These are phyloP conservation scores for Ornithoptera alexandrae DNA, from an alignment of 2,888 invertebrate genomes.

Conservation along the genomic window DNA sequence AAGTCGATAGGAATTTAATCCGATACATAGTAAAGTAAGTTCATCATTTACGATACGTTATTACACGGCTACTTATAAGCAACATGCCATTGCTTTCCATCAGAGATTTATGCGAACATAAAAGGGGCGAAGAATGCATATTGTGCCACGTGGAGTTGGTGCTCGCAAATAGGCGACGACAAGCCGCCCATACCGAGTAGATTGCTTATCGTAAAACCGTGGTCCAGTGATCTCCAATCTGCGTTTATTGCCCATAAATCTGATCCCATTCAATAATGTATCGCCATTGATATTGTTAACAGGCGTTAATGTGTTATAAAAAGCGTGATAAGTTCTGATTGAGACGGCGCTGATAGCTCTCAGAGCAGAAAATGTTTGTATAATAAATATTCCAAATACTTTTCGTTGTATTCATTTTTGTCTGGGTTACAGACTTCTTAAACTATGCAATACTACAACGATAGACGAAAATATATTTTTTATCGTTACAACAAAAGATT, in stretches of 20 bases:
- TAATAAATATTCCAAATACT: constrained; percentile 9
- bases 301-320: constrained; percentile 54
- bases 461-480: no score
- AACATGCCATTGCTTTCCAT: constrained; percentile 58
- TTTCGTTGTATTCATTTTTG: not conserved
- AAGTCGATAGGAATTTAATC: not conserved
- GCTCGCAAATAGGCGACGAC: constrained; percentile 53
- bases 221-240: constrained; percentile 76
- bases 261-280: constrained; percentile 65
- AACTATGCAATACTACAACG: no score
- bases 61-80: constrained; percentile 44
- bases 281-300: constrained; percentile 67
- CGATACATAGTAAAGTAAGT: not conserved
- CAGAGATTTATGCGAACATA: constrained; percentile 70
- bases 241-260: constrained; percentile 69
- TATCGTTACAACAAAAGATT: no score
- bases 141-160: constrained; percentile 55
- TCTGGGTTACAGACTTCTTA: not conserved
- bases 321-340: constrained; percentile 42
- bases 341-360: constrained; percentile 34
- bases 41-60: constrained; percentile 31
- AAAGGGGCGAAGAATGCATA: constrained; percentile 71
- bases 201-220: constrained; percentile 75
- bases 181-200: constrained; percentile 53
- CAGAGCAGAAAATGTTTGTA: constrained; percentile 16